Base-by-base conservation (phyloP, 2,113 vertebrate species). In the Brienomyrus longianalis region DNA sequence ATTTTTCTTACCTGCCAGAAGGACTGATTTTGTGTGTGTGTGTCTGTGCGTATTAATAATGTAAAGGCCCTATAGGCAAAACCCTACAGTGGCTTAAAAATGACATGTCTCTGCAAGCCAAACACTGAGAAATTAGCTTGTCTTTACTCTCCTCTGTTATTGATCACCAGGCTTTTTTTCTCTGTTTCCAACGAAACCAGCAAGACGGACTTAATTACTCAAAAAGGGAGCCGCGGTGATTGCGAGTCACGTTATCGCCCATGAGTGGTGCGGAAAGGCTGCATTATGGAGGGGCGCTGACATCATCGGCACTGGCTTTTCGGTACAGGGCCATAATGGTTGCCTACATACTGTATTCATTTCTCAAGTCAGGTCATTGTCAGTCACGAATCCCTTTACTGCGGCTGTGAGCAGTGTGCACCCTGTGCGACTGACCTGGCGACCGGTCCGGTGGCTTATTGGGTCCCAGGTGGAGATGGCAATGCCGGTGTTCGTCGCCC, bases 151-250 rank as follows among this genome's bases (percentile, higher is more conserved):
- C 92, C 92, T 54, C 90, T 86, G 89, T 93, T 95, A 95, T 95
- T 95, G 95, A 95, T 95, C 94, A 95, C 93, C 93, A 91, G 92
- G 94, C 94, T 94, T 95, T 93, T 93, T 91, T 90, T 92, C 91
- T 94, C 92, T 94, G 31, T 70, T 70, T 93, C 92, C 89, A 93
- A 93, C 93, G 91, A 93, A 94, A 95, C 93, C 92, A 93, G 93
- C 92, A 91, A 92, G 90, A 23, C 89, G 84, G 93, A 93, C 91
- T 95, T 95, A 94, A 95, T 95, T 94, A 94, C 94, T 95, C 93
- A 95, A 93, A 66, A 94, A 92, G 93, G 92, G 93, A 93, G 89
- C 88, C 90, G 19, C 91, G 90, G 93, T 95, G 94, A 95, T 95
- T 94, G 94, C 92, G 92, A 92, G 94, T 95, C 94, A 94, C 93